Conservation (phyloP, 1,140 invertebrate species). For the Sitobion miscanthi region DNA sequence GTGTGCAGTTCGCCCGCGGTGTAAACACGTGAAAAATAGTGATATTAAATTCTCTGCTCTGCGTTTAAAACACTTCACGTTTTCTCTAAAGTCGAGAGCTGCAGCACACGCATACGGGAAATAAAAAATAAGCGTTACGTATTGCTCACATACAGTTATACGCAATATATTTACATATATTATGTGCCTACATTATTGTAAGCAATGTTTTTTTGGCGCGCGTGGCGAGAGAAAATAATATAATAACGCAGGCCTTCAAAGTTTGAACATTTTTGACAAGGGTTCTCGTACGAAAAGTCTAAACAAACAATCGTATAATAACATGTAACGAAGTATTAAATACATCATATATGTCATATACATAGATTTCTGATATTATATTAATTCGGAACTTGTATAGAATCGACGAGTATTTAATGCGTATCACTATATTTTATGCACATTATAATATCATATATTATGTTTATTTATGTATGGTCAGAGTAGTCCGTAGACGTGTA, state of each 20-base stretch:
- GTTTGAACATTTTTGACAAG: constrained; percentile 13
- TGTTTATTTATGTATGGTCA: not conserved
- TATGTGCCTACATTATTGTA: not conserved
- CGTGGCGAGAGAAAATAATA: not conserved
- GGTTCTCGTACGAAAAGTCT: not conserved
- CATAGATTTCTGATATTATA: not conserved
- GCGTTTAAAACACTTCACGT: not conserved
- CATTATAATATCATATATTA: not conserved
- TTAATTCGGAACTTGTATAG: not conserved
- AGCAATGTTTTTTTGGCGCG: not conserved
- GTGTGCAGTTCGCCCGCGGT: not conserved
- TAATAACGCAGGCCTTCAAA: not conserved
- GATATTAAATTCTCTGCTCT: not conserved
- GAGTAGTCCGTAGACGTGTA: not conserved
- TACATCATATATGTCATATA: not conserved
- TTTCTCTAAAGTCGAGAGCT: not conserved
- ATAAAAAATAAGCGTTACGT: not conserved
- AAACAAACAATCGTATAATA: not conserved
- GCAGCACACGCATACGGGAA: not conserved
- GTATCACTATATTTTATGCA: not conserved
- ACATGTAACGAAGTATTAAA: not conserved
- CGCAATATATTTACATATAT: not conserved
- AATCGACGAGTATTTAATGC: not conserved
- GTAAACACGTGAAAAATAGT: not conserved
- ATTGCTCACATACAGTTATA: not conserved